Evolutionary conservation across 2,797 vertebrate species (phyloP).

Genomic region (Sciurus vulgaris): DNA sequence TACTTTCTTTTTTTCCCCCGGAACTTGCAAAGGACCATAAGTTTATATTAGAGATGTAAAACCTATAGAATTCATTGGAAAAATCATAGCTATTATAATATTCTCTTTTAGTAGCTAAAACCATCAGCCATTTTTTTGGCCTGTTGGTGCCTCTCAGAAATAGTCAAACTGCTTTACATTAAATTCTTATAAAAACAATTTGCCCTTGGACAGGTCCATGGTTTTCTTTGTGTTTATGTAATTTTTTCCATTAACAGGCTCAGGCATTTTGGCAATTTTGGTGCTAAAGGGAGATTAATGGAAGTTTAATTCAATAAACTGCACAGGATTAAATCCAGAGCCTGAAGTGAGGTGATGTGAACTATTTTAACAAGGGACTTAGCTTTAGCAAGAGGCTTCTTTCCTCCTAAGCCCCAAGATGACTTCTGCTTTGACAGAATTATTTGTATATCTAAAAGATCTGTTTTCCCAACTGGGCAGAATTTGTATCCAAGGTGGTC

Average conservation of each 20-base stretch:
- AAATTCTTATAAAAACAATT: slow-evolving; percentile 72
- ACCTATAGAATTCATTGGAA: slow-evolving; percentile 52
- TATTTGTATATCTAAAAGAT: not conserved
- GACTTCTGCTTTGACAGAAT: not conserved
- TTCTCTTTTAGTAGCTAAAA: slow-evolving; percentile 61
- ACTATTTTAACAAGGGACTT: not conserved
- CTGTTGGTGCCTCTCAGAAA: slow-evolving; percentile 65
- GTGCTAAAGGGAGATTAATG: slow-evolving; percentile 61
- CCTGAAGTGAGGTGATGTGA: not conserved
- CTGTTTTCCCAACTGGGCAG: slow-evolving; percentile 12
- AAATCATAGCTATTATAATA: slow-evolving; percentile 54
- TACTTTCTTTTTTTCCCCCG: not conserved
- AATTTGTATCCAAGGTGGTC: not conserved
- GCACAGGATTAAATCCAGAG: slow-evolving; percentile 28
- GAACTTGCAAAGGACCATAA: not conserved
- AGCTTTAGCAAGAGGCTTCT: not conserved
- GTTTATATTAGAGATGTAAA: slow-evolving; percentile 51
- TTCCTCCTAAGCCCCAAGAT: not conserved
- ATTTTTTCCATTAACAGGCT: slow-evolving; percentile 63
- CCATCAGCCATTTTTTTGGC: not conserved
- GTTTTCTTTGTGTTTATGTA: slow-evolving; percentile 56
- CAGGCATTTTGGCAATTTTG: slow-evolving; percentile 58
- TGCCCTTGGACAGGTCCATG: slow-evolving; percentile 27
- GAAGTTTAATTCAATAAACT: slow-evolving; percentile 73
- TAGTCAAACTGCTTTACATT: slow-evolving; percentile 60